phyloP scores from a whole-genome alignment of 1,140 invertebrate genomes.

The Zaprionus nigranus region DNA sequence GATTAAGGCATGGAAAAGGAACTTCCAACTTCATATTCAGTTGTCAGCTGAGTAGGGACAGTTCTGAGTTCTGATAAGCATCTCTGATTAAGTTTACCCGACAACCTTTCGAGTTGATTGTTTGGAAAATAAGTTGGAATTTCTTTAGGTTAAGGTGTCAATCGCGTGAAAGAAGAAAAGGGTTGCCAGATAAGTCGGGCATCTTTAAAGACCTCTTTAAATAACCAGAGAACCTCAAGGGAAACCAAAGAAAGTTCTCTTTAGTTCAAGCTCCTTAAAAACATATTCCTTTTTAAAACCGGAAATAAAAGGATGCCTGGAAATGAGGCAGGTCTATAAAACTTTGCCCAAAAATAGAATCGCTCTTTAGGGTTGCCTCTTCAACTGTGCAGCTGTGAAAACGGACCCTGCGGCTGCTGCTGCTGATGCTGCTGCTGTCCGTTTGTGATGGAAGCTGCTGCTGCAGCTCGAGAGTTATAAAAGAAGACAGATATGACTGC shows the following conservation, averaged over 20 bases:
- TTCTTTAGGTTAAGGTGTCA: not conserved
- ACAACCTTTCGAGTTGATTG: not conserved
- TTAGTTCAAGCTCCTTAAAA: not conserved
- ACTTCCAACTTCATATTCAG: not conserved
- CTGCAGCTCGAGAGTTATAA: conserved; percentile 1
- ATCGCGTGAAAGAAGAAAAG: not conserved
- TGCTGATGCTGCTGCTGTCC: not conserved
- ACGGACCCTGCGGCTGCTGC: not conserved
- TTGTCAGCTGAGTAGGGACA: not conserved
- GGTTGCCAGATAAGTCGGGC: not conserved
- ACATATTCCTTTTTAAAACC: not conserved
- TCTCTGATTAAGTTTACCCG: not conserved
- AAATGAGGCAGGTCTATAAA: not conserved
- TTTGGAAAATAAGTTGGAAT: not conserved
- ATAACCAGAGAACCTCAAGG: too few species aligned
- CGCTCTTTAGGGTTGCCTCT: not conserved
- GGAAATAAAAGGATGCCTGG: not conserved
- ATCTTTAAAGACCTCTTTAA: not conserved
- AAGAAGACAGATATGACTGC: conserved; percentile 12
- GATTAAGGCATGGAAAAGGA: not conserved
- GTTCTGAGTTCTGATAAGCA: not conserved
- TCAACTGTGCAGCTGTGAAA: conserved; percentile 5
- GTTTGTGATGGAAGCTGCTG: conserved; percentile 1
- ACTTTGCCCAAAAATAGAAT: not conserved
- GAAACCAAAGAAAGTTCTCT: not conserved